Evolutionary conservation across 2,113 vertebrate genomes (phyloP).

Genomic region (Lota lota): DNA sequence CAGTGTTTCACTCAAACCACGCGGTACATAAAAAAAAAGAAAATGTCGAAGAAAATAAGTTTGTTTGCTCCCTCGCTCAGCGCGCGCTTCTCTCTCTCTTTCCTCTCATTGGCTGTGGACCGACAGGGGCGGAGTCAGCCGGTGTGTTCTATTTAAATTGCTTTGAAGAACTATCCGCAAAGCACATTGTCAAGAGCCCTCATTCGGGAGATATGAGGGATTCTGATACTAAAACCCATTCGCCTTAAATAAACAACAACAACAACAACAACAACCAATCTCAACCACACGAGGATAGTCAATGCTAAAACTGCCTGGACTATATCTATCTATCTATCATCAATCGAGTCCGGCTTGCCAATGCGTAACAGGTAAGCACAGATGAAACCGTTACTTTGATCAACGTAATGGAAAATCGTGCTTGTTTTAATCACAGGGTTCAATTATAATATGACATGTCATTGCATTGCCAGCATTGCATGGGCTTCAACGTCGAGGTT

Average conservation of each 20-base stretch:
- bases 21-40: not conserved
- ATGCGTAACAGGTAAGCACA: slow-evolving; percentile 66
- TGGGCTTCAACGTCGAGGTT: no score
- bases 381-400: not conserved
- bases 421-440: not conserved
- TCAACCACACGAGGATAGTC: slow-evolving; percentile 29
- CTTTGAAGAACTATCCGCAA: slow-evolving; percentile 45
- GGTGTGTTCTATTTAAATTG: slow-evolving; percentile 65
- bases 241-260: slow-evolving; percentile 1
- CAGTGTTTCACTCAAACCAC: no score
- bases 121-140: slow-evolving; percentile 45
- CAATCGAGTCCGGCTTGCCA: slow-evolving; percentile 26
- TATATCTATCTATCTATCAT: slow-evolving; percentile 38
- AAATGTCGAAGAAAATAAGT: not conserved
- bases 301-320: slow-evolving; percentile 48
- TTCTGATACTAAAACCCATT: slow-evolving; percentile 9
- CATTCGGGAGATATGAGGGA: slow-evolving; percentile 26
- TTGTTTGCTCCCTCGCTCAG: not conserved
- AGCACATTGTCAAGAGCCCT: slow-evolving; percentile 59
- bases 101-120: slow-evolving; percentile 37
- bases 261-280: slow-evolving; percentile 14
- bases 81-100: slow-evolving; percentile 17
- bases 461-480: no score
- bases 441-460: not conserved
- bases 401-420: not conserved